These are phyloP conservation scores for Orchesellides sinensis DNA, from an alignment of 2,888 invertebrate species.

Conservation along the genomic window DNA sequence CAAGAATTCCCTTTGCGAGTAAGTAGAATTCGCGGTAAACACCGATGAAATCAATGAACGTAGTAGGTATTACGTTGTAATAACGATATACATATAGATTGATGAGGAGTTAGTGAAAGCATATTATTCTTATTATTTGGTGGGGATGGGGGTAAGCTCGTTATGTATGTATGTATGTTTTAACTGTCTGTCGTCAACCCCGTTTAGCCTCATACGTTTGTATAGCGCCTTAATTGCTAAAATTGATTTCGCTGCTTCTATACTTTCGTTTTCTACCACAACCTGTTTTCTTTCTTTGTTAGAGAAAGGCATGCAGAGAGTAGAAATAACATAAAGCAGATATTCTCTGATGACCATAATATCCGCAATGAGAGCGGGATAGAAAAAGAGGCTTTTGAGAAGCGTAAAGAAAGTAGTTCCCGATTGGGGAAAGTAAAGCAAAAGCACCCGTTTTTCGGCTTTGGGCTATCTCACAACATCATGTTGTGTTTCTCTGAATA, in stretches of 20 bases:
- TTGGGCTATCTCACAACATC: neutral
- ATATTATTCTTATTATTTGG: too few relatives aligned
- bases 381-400: neutral
- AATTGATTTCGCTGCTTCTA: too few relatives aligned
- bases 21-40: neutral
- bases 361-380: neutral
- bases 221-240: too few relatives aligned
- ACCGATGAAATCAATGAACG: slow-evolving; percentile 35
- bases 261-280: neutral
- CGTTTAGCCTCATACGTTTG: too few relatives aligned
- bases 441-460: neutral
- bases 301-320: neutral
- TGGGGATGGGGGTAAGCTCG: too few relatives aligned
- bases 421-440: too few relatives aligned
- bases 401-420: slow-evolving; percentile 1
- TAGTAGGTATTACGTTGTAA: too few relatives aligned
- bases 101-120: too few relatives aligned
- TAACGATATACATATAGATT: too few relatives aligned
- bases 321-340: neutral
- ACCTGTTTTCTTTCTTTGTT: slow-evolving; percentile 1
- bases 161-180: too few relatives aligned
- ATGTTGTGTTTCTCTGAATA: slow-evolving; percentile 17
- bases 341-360: slow-evolving; percentile 17
- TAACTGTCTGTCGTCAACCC: too few relatives aligned
- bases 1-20: neutral